Base-by-base conservation (phyloP, 2,888 invertebrate species). In the Beris chalybata region DNA sequence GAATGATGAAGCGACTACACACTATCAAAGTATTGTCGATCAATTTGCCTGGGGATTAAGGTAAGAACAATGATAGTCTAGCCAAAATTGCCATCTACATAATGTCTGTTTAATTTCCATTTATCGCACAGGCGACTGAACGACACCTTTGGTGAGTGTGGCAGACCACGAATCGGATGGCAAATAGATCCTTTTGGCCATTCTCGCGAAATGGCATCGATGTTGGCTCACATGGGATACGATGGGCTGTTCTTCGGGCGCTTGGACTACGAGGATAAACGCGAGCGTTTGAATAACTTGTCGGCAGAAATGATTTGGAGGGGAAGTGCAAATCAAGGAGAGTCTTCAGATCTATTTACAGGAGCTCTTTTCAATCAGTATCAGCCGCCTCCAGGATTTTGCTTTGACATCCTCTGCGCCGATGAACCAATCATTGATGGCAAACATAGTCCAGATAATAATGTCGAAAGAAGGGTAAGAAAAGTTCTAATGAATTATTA, bases 141-240 rank as follows among this genome's bases (percentile, higher is more conserved):
- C 70, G 88, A 90, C 54, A 88, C 87, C 0, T 83, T 92, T 50
- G 90, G 90, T 0, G 84, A 86, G 0, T 93, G 92, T 73, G 92
- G 86, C 0, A 84, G 88, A 38, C 92, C 93, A 0, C 85, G 85
- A 66, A 85, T 90, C 0, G 92, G 88, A 0, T 93, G 93, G 93
- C 92, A 94, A 79, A 92, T 93, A 4, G 93, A 94, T 81, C 90
- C 92, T 0, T 94, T 93, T 74, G 93, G 93, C 0, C 93, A 94
- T 75, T 91, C 94, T 0, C 82, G 91, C 3, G 95, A 95, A 81
- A 91, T 92, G 83, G 94, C 94, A 0, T 89, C 89, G 0, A 81
- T 91, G 0, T 87, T 92, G 38, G 85, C 92, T 0, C 89, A 89
- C 77, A 89, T 97, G 87, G 95, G 92, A 72, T 97, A 89, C 75